Conservation (phyloP, 2,888 invertebrate species). For the Eupithecia tripunctaria region DNA sequence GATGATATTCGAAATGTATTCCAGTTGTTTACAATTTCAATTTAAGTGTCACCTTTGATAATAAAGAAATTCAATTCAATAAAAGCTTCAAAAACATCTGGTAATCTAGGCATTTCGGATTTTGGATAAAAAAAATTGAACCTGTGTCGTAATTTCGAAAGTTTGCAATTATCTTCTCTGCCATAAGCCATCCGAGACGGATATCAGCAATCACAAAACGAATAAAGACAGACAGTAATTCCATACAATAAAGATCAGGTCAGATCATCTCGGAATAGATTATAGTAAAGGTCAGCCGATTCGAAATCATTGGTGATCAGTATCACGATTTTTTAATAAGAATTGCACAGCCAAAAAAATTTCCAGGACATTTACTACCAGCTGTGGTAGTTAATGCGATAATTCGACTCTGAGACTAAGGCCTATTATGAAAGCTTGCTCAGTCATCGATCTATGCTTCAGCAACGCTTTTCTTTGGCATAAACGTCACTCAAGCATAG, state of each 20-base stretch:
- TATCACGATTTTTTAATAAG: constrained; percentile 36
- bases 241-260: constrained; percentile 39
- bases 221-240: constrained; percentile 42
- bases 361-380: too few species aligned
- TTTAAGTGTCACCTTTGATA: not conserved
- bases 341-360: not conserved
- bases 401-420: not conserved
- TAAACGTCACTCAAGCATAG: too few species aligned
- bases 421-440: too few species aligned
- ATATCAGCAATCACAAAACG: constrained; percentile 34
- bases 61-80: not conserved
- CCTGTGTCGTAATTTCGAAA: constrained; percentile 29
- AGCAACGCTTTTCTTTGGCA: too few species aligned
- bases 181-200: constrained; percentile 32
- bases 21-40: not conserved
- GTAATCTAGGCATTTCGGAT: too few species aligned
- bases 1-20: not conserved
- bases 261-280: constrained; percentile 48
- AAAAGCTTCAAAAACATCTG: not conserved
- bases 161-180: constrained; percentile 21
- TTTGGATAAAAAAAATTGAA: constrained; percentile 40
- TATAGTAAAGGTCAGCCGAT: constrained; percentile 52
- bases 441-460: too few species aligned
- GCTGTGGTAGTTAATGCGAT: not conserved
- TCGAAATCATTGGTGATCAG: constrained; percentile 31